These are phyloP conservation scores for Venturia canescens DNA, from an alignment of 1,140 invertebrate genomes.

Conservation along the genomic window DNA sequence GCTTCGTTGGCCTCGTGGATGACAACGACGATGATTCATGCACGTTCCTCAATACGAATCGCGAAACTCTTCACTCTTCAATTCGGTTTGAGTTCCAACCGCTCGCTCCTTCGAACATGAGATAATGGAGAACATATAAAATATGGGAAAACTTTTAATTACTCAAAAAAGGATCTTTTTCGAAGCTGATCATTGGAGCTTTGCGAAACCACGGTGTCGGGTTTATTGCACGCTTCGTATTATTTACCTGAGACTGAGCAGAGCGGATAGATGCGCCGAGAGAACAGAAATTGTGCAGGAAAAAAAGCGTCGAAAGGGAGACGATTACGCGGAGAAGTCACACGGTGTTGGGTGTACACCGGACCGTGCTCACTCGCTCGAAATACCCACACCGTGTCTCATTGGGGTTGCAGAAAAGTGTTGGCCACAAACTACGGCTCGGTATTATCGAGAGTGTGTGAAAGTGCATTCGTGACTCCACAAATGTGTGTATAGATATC, in stretches of 20 bases:
- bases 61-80: neutral
- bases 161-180: neutral
- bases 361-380: conserved; percentile 66
- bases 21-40: conserved; percentile 10
- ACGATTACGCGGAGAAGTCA: conserved; percentile 54
- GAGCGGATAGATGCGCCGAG: neutral
- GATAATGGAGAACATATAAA: too few species aligned
- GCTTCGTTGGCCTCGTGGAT: conserved; percentile 7
- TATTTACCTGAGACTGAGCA: neutral
- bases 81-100: too few species aligned
- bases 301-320: conserved; percentile 9
- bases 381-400: conserved; percentile 61
- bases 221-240: conserved; percentile 55
- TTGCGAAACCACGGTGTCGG: conserved; percentile 65
- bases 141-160: neutral
- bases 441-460: too few species aligned
- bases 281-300: neutral
- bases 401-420: conserved; percentile 54
- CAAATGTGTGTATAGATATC: neutral
- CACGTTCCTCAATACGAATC: neutral
- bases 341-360: conserved; percentile 72
- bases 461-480: neutral
- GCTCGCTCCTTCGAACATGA: too few species aligned
- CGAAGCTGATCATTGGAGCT: conserved; percentile 60
- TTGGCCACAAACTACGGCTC: neutral